Evolutionary conservation across 2,888 invertebrate genomes (phyloP), one percentile per base, ranked within the genome.

Genomic region (Erannis defoliaria): DNA sequence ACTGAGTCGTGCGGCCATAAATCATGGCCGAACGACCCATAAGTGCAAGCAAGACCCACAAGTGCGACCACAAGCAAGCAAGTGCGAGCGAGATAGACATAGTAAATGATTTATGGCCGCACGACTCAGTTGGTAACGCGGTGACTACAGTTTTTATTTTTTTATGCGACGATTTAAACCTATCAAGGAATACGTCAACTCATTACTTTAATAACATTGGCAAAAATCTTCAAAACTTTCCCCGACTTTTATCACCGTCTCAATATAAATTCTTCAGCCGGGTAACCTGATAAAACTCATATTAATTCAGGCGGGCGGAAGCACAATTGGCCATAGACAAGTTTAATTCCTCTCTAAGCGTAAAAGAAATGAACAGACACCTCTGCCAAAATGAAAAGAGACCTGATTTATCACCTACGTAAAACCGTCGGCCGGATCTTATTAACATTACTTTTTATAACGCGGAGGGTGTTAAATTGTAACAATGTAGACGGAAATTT

Each of bases 361-460:
- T 78, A 79, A 89, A 90, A 89, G 87, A 88, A 91, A 90, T 87
- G 89, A 86, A 89, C 86, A 82, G 88, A 85, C 85, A 88, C 80
- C 86, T 86, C 82, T 82, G 84, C 85, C 86, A 82, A 88, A 88
- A 88, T 88, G 84, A 88, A 90, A 90, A 83, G 88, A 84, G 85
- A 78, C 82, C 81, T 91, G 91, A 92, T 91, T 92, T 91, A 92
- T 84, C 82, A 75, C 85, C 76, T 80, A 79, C 86, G 86, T 88
- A 84, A 86, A 89, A 82, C 82, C 80, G 80, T 80, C 82, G 81
- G 80, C 80, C 72, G 84, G 86, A 82, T 88, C 89, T 91, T 92
- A 90, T 90, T 89, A 91, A 89, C 89, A 89, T 91, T 88, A 90
- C 90, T 90, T 91, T 91, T 92, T 90, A 91, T 90, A 90, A 86